Evolutionary conservation across 2,797 vertebrate genomes (phyloP), one percentile per base, ranked within the genome.

Genomic region (Enteromius anoplus): DNA sequence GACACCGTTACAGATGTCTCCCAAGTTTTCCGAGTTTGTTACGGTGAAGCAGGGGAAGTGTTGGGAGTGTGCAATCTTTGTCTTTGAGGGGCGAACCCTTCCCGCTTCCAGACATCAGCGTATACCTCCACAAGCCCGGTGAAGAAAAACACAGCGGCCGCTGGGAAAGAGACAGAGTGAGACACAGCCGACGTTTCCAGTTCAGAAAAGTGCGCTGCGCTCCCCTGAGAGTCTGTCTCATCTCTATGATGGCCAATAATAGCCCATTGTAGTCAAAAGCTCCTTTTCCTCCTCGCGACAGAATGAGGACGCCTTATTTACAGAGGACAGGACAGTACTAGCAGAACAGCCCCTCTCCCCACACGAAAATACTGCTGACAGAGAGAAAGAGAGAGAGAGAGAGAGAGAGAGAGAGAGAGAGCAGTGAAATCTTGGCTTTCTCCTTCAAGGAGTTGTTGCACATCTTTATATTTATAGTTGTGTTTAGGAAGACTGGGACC

Each of bases 181-280:
- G 93, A 93, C 94, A 94, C 93, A 94, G 93, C 92, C 94, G 94
- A 95, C 94, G 93, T 94, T 94, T 95, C 94, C 94, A 95, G 95
- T 95, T 95, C 94, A 95, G 91, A 87, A 87, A 95, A 94, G 94
- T 93, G 93, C 91, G 91, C 92, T 92, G 91, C 88, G 93, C 92
- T 95, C 95, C 95, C 95, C 92, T 92, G 95, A 95, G 95, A 95
- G 94, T 95, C 94, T 94, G 94, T 92, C 94, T 93, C 94, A 95
- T 95, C 93, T 95, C 94, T 94, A 96, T 95, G 95, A 96, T 95
- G 93, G 94, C 95, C 95, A 96, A 95, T 96, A 96, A 96, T 96
- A 96, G 94, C 94, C 95, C 93, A 96, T 96, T 96, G 95, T 96
- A 96, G 95, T 96, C 94, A 96, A 95, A 95, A 95, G 93, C 93